Conservation (phyloP, 2,888 invertebrate species). For the Meiosimyza platycephala region DNA sequence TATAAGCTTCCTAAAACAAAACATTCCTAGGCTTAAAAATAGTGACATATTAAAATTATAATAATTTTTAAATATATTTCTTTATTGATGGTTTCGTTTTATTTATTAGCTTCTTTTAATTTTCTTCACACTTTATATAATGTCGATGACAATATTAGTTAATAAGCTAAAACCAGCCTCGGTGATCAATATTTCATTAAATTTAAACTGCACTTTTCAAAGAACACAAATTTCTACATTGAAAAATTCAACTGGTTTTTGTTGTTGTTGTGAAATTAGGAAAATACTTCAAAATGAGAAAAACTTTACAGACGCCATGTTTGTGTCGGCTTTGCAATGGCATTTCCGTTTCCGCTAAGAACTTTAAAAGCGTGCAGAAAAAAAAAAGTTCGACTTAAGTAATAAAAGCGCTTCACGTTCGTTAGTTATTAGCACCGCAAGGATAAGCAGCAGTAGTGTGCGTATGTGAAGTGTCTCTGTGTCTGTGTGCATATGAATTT, state of each 20-base stretch:
- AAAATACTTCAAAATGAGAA: too few species aligned
- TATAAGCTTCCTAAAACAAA: too few species aligned
- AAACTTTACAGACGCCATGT: too few species aligned
- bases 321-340: too few species aligned
- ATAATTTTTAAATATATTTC: background rate
- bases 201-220: too few species aligned
- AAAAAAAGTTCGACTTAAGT: background rate
- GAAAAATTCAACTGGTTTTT: too few species aligned
- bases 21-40: too few species aligned
- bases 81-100: background rate
- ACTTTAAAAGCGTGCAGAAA: background rate
- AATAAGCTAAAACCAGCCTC: too few species aligned
- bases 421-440: constrained; percentile 5
- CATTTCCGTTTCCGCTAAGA: constrained; percentile 8
- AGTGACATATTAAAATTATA: background rate
- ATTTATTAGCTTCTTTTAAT: background rate
- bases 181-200: too few species aligned
- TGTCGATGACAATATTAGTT: too few species aligned
- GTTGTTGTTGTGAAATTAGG: too few species aligned
- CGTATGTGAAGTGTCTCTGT: background rate
- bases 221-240: too few species aligned
- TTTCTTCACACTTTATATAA: background rate
- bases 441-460: background rate
- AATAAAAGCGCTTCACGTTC: background rate
- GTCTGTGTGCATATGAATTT: background rate